A percentile compares a stretch with the other conserved stretches of the same genome.
Evolutionary conservation across 2,888 invertebrate species (phyloP).

Genomic region (Stegophylla sp.): DNA sequence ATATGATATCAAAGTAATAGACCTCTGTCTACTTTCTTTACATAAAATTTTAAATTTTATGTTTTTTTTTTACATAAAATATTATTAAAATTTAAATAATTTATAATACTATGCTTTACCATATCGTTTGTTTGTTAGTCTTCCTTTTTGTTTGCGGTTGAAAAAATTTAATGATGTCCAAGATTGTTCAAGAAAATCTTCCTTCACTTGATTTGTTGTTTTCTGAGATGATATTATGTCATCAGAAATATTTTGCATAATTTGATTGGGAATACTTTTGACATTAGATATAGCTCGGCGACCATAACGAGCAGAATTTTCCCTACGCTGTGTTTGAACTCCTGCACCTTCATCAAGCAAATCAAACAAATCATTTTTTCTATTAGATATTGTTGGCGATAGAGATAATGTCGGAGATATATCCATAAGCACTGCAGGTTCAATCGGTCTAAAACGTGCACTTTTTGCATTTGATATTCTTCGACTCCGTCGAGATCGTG

Average conservation of each 20-base stretch:
- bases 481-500: slow-evolving; percentile 27
- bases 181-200: slow-evolving; percentile 63
- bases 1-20: too few species aligned
- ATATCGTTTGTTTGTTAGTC: slow-evolving; percentile 62
- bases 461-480: slow-evolving; percentile 51
- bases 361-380: slow-evolving; percentile 42
- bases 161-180: slow-evolving; percentile 64
- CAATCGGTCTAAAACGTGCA: slow-evolving; percentile 44
- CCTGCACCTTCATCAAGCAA: slow-evolving; percentile 41
- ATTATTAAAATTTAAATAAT: background rate
- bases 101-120: slow-evolving; percentile 55
- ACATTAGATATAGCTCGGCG: slow-evolving; percentile 61
- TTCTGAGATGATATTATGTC: slow-evolving; percentile 4
- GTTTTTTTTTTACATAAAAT: too few species aligned
- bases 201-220: slow-evolving; percentile 9
- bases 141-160: slow-evolving; percentile 63
- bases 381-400: slow-evolving; percentile 38
- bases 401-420: slow-evolving; percentile 47
- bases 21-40: too few species aligned
- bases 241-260: slow-evolving; percentile 14
- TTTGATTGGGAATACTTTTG: slow-evolving; percentile 12
- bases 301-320: slow-evolving; percentile 62
- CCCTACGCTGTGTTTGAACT: slow-evolving; percentile 36
- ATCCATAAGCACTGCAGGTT: slow-evolving; percentile 28
- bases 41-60: too few species aligned